Percentiles rank a stretch among this genome's conserved stretches.
Conservation (phyloP, 2,113 vertebrate species). For the Petaurus breviceps region DNA sequence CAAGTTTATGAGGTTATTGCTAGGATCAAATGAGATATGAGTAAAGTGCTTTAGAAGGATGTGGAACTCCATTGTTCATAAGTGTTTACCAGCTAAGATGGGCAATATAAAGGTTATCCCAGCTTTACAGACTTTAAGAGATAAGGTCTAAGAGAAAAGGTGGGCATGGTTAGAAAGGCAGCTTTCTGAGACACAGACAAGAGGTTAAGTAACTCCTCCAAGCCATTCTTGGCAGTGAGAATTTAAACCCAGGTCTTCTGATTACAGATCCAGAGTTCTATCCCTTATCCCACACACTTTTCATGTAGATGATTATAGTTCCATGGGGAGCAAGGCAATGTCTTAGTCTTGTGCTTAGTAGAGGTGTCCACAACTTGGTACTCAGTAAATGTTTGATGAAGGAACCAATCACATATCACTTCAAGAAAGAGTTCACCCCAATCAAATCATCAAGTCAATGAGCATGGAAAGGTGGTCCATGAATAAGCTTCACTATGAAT, state of each 20-base stretch:
- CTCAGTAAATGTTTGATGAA: neutral
- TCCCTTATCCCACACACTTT: neutral
- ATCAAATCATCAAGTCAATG: neutral
- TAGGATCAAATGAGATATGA: neutral
- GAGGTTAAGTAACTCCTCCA: neutral
- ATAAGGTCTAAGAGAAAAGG: too few relatives aligned
- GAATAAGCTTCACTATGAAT: neutral
- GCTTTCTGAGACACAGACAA: neutral
- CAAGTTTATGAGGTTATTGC: neutral
- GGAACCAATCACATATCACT: neutral
- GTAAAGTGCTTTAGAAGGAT: neutral
- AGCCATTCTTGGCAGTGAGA: neutral
- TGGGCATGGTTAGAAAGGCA: too few relatives aligned
- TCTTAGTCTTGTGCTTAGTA: neutral
- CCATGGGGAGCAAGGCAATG: neutral
- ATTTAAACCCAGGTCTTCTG: neutral
- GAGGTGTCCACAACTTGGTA: neutral
- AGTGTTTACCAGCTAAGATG: neutral
- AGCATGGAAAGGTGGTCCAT: neutral
- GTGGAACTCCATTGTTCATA: neutral
- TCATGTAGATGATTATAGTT: neutral
- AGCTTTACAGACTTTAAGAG: too few relatives aligned
- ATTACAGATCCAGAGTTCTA: neutral
- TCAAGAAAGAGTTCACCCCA: neutral
- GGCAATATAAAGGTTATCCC: neutral